Evolutionary conservation across 1,140 invertebrate genomes (phyloP).

Genomic region (Drosophila willistoni): DNA sequence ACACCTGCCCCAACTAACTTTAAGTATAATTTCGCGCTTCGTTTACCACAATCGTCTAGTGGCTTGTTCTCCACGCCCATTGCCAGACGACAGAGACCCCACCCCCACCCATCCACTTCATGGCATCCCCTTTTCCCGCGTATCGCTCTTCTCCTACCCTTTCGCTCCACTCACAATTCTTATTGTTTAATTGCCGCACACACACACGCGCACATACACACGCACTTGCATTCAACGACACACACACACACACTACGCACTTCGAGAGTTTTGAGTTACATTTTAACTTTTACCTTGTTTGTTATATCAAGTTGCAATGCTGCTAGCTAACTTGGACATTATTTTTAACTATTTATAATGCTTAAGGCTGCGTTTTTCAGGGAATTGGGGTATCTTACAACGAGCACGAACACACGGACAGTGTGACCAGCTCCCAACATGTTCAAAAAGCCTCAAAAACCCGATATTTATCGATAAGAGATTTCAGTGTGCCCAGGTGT

Average conservation of each 20-base stretch:
- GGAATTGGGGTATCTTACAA: slow-evolving; percentile 1
- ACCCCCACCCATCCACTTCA: slow-evolving; percentile 18
- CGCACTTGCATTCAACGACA: slow-evolving; percentile 17
- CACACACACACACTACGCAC: slow-evolving; percentile 26
- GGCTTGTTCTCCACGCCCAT: slow-evolving; percentile 63
- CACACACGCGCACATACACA: slow-evolving; percentile 39
- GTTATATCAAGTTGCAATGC: slow-evolving; percentile 62
- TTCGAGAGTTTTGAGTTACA: slow-evolving; percentile 59
- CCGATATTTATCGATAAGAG: too few species aligned
- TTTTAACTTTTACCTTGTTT: slow-evolving; percentile 62
- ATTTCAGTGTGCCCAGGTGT: too few species aligned
- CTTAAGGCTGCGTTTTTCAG: slow-evolving; percentile 1
- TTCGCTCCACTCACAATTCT: slow-evolving; percentile 20
- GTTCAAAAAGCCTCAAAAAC: too few species aligned
- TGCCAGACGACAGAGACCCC: slow-evolving; percentile 31
- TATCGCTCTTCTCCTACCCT: slow-evolving; percentile 11
- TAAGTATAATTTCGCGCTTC: slow-evolving; percentile 70
- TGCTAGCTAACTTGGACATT: slow-evolving; percentile 35
- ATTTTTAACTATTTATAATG: slow-evolving; percentile 15
- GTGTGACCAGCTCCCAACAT: too few species aligned
- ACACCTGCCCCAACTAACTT: slow-evolving; percentile 51
- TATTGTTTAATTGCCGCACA: slow-evolving; percentile 70
- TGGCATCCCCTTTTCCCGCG: not conserved
- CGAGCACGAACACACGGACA: too few species aligned
- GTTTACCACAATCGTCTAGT: slow-evolving; percentile 53